phyloP scores from a whole-genome alignment of 2,797 vertebrate genomes.

The Notolepis coatsorum region DNA sequence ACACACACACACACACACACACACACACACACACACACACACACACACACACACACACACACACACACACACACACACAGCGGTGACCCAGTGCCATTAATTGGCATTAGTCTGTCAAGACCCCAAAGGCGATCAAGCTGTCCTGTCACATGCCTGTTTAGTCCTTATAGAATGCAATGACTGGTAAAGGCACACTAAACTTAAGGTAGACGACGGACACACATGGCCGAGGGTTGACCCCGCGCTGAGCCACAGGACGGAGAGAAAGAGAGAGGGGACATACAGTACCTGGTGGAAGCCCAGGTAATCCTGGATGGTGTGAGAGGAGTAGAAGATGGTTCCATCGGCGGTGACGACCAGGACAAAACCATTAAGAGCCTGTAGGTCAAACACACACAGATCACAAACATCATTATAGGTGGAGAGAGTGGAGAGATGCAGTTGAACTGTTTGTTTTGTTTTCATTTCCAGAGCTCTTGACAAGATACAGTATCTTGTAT shows the following conservation, averaged over 20 bases:
- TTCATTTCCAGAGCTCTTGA: too few relatives aligned
- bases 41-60: too few relatives aligned
- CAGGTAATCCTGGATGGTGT: constrained; percentile 88
- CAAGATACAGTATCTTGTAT: too few relatives aligned
- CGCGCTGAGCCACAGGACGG: not conserved
- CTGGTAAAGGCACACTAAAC: too few relatives aligned
- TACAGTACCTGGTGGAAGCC: constrained; percentile 88
- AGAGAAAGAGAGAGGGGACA: not conserved
- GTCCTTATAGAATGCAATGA: constrained; percentile 1
- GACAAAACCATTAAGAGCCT: constrained; percentile 85
- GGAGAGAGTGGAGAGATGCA: not conserved
- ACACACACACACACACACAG: too few relatives aligned
- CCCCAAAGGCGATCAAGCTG: constrained; percentile 15
- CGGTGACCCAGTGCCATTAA: not conserved
- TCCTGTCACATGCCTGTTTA: constrained; percentile 7
- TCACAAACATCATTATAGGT: not conserved
- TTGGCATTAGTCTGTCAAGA: constrained; percentile 10
- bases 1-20: too few relatives aligned
- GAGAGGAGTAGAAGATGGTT: constrained; percentile 86
- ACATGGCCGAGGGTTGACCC: not conserved
- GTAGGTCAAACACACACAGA: constrained; percentile 21
- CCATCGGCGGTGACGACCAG: constrained; percentile 80
- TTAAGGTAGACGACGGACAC: too few relatives aligned
- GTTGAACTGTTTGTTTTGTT: too few relatives aligned
- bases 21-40: too few relatives aligned